phyloP scores from a whole-genome alignment of 2,113 vertebrate genomes.

The Erinaceus europaeus region DNA sequence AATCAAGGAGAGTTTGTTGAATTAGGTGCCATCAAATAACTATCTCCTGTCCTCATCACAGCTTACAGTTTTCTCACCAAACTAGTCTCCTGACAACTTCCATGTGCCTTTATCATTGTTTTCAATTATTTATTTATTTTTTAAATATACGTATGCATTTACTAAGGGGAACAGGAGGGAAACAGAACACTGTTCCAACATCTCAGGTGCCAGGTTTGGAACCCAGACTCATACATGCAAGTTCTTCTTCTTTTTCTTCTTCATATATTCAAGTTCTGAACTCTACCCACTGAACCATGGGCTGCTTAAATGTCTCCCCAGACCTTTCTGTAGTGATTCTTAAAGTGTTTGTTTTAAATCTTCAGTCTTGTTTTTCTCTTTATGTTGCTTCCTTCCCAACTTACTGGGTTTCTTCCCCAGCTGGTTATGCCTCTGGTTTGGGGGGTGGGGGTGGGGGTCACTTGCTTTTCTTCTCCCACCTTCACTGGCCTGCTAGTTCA shows the following conservation, averaged over 20 bases:
- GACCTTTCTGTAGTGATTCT: background rate
- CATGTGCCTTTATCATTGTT: background rate
- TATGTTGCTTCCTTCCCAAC: background rate
- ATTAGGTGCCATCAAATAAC: background rate
- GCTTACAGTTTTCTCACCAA: background rate
- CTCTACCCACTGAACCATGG: too few relatives aligned
- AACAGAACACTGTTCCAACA: too few relatives aligned
- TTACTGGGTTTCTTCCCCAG: background rate
- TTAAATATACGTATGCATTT: background rate
- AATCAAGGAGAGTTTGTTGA: background rate
- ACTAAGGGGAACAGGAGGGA: too few relatives aligned
- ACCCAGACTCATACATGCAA: too few relatives aligned
- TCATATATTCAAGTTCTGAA: too few relatives aligned
- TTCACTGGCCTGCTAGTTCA: background rate
- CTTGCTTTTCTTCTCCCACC: background rate
- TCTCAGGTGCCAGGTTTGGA: too few relatives aligned
- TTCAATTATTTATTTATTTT: background rate
- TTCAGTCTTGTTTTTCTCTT: background rate
- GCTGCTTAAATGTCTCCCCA: too few relatives aligned
- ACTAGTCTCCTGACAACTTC: background rate
- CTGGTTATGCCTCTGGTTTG: too few relatives aligned
- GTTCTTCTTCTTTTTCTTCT: too few relatives aligned
- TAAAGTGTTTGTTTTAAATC: background rate
- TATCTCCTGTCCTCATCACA: background rate
- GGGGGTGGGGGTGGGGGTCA: background rate